A percentile compares a stretch with the other conserved stretches of the same genome.
phyloP scores from a whole-genome alignment of 2,113 vertebrate genomes.

The Vicugna pacos region DNA sequence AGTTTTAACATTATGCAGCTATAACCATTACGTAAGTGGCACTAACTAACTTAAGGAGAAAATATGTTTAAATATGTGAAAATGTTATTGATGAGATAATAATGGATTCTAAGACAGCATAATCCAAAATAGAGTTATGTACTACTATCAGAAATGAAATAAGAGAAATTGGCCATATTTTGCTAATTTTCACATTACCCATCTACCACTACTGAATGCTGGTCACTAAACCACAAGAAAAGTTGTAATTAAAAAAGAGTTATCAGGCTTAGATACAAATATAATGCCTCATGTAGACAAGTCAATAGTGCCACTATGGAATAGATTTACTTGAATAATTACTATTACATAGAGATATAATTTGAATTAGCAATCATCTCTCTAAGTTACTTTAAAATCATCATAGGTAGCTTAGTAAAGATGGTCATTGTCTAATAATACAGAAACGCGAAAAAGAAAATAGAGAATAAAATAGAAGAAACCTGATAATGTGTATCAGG shows the following conservation, averaged over 20 bases:
- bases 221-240: background rate
- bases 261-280: slow-evolving; percentile 36
- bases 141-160: slow-evolving; percentile 12
- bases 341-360: background rate
- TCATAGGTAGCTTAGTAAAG: background rate
- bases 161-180: background rate
- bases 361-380: slow-evolving; percentile 35
- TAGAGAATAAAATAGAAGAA: background rate
- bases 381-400: background rate
- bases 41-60: slow-evolving; percentile 42
- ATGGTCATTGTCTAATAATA: background rate
- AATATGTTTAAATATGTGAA: slow-evolving; percentile 44
- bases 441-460: background rate
- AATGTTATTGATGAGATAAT: background rate
- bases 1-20: background rate
- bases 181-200: background rate
- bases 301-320: background rate
- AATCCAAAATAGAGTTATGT: slow-evolving; percentile 2
- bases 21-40: slow-evolving; percentile 9
- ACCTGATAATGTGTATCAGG: background rate
- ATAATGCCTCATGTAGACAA: background rate
- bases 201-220: background rate
- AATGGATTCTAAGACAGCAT: slow-evolving; percentile 1
- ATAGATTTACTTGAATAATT: slow-evolving; percentile 43
- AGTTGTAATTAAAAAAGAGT: background rate